A percentile compares a stretch with the other conserved stretches of the same genome.
Conservation (phyloP, 2,888 invertebrate species). For the Heliconius aoede region DNA sequence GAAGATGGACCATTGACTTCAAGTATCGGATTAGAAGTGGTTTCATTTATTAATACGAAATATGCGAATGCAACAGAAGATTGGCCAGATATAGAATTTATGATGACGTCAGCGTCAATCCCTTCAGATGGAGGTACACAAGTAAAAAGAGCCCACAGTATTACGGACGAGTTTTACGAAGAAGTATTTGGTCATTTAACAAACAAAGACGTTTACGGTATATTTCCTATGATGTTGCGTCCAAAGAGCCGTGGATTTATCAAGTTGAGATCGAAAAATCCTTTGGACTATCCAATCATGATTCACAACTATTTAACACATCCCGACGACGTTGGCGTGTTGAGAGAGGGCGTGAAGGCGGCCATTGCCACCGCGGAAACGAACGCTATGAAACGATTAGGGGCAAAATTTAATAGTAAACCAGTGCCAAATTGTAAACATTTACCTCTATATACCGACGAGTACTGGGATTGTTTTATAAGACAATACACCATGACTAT, state of each 20-base stretch:
- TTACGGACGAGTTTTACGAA: conserved; percentile 91
- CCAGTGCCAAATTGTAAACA: conserved; percentile 93
- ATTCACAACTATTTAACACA: conserved; percentile 96
- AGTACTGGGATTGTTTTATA: conserved; percentile 93
- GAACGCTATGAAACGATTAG: conserved; percentile 89
- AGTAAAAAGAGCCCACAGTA: conserved; percentile 91
- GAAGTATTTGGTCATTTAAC: conserved; percentile 89
- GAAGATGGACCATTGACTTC: conserved; percentile 94
- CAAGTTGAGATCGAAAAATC: conserved; percentile 87
- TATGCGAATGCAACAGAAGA: conserved; percentile 93
- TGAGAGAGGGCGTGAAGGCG: conserved; percentile 94
- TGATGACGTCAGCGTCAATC: conserved; percentile 92
- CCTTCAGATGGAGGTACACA: conserved; percentile 93
- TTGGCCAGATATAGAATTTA: conserved; percentile 96
- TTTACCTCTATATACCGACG: conserved; percentile 89
- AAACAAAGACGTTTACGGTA: conserved; percentile 90
- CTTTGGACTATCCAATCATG: conserved; percentile 91
- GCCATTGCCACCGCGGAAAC: conserved; percentile 92
- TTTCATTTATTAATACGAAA: conserved; percentile 94
- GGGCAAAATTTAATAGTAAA: conserved; percentile 89
- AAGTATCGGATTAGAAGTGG: conserved; percentile 93
- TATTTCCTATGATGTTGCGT: conserved; percentile 94
- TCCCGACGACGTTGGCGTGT: conserved; percentile 91
- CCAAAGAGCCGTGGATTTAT: conserved; percentile 94
- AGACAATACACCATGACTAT: conserved; percentile 94